A percentile compares a stretch with the other conserved stretches of the same genome.
These are phyloP conservation scores for Muscicapa striata DNA, from an alignment of 2,797 vertebrate species.

Conservation along the genomic window DNA sequence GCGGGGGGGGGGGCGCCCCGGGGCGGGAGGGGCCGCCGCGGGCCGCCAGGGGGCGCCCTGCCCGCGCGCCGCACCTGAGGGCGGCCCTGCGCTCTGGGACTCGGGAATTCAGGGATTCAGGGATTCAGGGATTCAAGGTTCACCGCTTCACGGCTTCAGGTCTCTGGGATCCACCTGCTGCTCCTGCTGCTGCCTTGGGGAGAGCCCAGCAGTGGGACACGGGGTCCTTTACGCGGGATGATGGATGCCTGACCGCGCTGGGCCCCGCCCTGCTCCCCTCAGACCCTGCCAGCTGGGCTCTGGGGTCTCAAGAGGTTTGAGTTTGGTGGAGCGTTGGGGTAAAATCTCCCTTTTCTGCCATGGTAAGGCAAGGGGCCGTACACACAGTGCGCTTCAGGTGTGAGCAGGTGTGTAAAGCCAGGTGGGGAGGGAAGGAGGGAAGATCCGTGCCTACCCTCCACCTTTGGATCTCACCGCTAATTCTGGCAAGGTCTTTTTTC, in stretches of 20 bases:
- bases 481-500: not conserved
- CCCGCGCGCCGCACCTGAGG: not conserved
- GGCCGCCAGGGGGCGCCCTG: constrained; percentile 4
- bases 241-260: fast-evolving
- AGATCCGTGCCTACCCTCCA: fast-evolving
- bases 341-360: not conserved
- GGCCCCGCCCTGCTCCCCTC: not conserved
- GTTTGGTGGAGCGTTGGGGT: not conserved
- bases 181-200: not conserved
- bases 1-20: no score
- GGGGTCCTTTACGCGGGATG: fast-evolving
- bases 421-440: not conserved
- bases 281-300: no score
- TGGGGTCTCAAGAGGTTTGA: not conserved
- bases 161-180: not conserved
- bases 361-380: not conserved
- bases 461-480: fast-evolving
- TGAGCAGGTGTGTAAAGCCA: not conserved
- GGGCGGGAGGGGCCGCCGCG: not conserved
- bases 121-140: fast-evolving
- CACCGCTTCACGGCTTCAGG: not conserved
- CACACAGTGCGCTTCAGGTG: fast-evolving
- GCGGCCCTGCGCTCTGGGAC: not conserved
- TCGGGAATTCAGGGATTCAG: fast-evolving
- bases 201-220: not conserved